Base-by-base conservation (phyloP, 2,113 vertebrate species). In the Xiphias gladius region DNA sequence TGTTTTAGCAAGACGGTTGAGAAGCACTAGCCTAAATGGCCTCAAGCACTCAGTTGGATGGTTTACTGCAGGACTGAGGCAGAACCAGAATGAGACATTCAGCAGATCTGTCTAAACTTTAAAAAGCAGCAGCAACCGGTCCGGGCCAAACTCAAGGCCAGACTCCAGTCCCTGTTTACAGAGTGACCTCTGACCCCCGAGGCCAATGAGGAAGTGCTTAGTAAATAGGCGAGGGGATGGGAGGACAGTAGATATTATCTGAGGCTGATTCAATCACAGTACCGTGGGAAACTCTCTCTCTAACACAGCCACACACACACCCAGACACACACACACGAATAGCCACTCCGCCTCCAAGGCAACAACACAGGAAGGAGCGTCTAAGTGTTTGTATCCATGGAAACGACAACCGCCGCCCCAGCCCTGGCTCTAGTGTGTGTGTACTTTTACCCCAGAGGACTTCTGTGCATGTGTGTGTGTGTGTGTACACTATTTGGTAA, bases 221-320 rank as follows among this genome's bases (percentile, higher is more conserved):
- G 84, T 91, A 91, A 93, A 89, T 86, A 88, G 69, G 70, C 63
- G 68, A 69, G 68, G 68, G 24, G 37, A 22, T 46, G 79, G 70
- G 61, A 39, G 70, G 91, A 93, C 93, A 93, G 92, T 92, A 92
- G 91, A 94, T 92, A 52, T 48, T 55, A 92, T 93, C 92, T 83
- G 81, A 85, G 57, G 57, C 78, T 85, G 86, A 91, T 88, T 90
- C 79, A 91, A 91, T 88, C 83, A 75, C 78, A 72, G 89, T 58
- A 89, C 59, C 88, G 88, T 93, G 91, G 91, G 93, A 91, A 90
- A 88, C 78, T 83, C 61, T 11, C 46, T 12, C 48, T 1, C 35
- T 1, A 32, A 61, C 66, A 48, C 57, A 79, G n/a, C n/a, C 65
- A 67, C 66, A 83, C 70, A 69, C 48, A 82, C 48, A 72, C 69